Base-by-base conservation (phyloP, 2,888 invertebrate species). In the Mycalesis mineus region DNA sequence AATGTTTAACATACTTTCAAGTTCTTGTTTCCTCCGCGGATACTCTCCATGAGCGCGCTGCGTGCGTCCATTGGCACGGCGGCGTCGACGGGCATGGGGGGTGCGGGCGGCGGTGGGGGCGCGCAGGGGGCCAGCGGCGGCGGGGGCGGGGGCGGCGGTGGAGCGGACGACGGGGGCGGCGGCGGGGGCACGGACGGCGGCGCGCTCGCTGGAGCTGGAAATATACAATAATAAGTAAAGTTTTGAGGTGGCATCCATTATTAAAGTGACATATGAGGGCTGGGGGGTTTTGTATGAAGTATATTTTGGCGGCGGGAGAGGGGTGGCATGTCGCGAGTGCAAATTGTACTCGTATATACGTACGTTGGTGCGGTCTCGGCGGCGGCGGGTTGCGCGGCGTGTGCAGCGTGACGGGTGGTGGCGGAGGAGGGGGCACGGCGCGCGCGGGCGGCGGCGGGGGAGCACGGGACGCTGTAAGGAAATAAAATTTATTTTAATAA, bases 11-110 rank as follows among this genome's bases (percentile, higher is more conserved):
- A 58, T 51, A 95, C 96, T 91, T 93, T 95, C 48, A 97, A 90
- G 11, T 91, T 88, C 54, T 93, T 93, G 65, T 93, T 93, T 48
- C 96, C 96, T 70, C 90, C 92, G 67, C 96, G 91, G 71, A 98
- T 98, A 73, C 96, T 95, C 69, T 96, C 95, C 93, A 98, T 92
- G 47, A 98, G 92, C 49, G 93, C 94, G 54, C 93, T 91, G 57
- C 93, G 90, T 2, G 91, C 75, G 80, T 95, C 95, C 7, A 31
- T 79, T 70, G 50, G 75, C 74, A 52, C 78, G 64, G 42, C 73
- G 58, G 54, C 56, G 44, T 57, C 64, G 36, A 79, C 57, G 78
- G 80, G 62, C 78, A 81, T 55, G 76, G 77, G 44, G 75, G 80
- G 62, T 74, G 80, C 76, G n/a, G 84, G 80, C 28, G 81, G 80